phyloP scores from a whole-genome alignment of 2,888 invertebrate species.

The Athalia rosae region DNA sequence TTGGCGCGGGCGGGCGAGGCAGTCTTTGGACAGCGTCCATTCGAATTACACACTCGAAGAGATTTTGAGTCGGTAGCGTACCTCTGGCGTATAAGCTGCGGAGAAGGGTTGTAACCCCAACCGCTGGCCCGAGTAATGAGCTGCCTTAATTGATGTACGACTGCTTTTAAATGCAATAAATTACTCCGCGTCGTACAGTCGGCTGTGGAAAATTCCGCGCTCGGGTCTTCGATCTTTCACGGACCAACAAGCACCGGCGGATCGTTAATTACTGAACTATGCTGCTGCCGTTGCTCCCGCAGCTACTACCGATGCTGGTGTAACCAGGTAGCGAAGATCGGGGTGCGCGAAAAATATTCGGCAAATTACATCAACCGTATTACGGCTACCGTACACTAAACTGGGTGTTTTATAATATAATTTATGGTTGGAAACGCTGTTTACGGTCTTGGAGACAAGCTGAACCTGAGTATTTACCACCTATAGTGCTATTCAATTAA shows the following conservation, averaged over 20 bases:
- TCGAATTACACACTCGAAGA: slow-evolving; percentile 47
- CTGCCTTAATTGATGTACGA: slow-evolving; percentile 48
- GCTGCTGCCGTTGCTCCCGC: background rate
- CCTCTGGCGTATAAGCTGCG: slow-evolving; percentile 37
- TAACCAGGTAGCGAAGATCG: slow-evolving; percentile 4
- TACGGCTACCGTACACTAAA: background rate
- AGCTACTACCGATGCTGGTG: background rate
- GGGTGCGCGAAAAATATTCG: slow-evolving; percentile 21
- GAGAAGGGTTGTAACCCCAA: slow-evolving; percentile 46
- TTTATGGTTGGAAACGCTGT: slow-evolving; percentile 15
- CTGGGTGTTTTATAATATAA: slow-evolving; percentile 15
- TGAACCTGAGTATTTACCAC: slow-evolving; percentile 28
- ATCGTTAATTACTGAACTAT: slow-evolving; percentile 40
- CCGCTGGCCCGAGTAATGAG: slow-evolving; percentile 48
- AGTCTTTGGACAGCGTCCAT: slow-evolving; percentile 47
- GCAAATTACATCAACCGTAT: slow-evolving; percentile 13
- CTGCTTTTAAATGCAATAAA: slow-evolving; percentile 49
- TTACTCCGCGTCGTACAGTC: slow-evolving; percentile 43
- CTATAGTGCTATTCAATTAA: slow-evolving; percentile 34
- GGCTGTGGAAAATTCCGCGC: slow-evolving; percentile 43
- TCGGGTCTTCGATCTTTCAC: slow-evolving; percentile 41
- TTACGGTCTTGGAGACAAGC: slow-evolving; percentile 38
- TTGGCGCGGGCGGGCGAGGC: slow-evolving; percentile 34
- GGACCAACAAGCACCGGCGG: slow-evolving; percentile 31
- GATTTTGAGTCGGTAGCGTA: slow-evolving; percentile 43